These are phyloP conservation scores for Trichomycterus rosablanca DNA, from an alignment of 2,113 vertebrate genomes.

Conservation along the genomic window DNA sequence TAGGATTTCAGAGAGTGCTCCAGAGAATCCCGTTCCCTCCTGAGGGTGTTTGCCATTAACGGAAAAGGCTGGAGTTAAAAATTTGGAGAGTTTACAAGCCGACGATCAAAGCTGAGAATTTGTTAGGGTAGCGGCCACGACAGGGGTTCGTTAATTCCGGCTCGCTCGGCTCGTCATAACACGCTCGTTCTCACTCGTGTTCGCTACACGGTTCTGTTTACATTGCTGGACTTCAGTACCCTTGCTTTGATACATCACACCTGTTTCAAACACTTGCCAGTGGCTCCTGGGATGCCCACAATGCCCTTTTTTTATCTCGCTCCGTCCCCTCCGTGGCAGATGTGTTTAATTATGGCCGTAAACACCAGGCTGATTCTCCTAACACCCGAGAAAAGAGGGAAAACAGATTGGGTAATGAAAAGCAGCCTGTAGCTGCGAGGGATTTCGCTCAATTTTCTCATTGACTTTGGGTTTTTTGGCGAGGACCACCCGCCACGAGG, in stretches of 20 bases:
- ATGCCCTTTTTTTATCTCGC: slow-evolving; percentile 41
- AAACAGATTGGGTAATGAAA: slow-evolving; percentile 80
- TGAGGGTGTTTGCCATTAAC: neutral
- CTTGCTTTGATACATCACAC: slow-evolving; percentile 47
- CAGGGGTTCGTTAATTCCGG: slow-evolving; percentile 6
- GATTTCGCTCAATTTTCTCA: slow-evolving; percentile 72
- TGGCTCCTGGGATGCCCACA: slow-evolving; percentile 35
- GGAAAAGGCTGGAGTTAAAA: neutral
- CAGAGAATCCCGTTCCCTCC: slow-evolving; percentile 1
- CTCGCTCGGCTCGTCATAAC: neutral
- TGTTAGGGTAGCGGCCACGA: slow-evolving; percentile 4
- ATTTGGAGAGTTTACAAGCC: slow-evolving; percentile 1
- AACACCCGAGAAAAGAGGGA: slow-evolving; percentile 57
- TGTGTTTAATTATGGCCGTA: slow-evolving; percentile 67
- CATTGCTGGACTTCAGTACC: slow-evolving; percentile 30
- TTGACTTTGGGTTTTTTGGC: slow-evolving; percentile 65
- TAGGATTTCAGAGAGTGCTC: slow-evolving; percentile 22
- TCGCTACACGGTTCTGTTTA: slow-evolving; percentile 15
- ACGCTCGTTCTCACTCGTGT: slow-evolving; percentile 5
- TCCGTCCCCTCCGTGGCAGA: no score
- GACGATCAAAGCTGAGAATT: slow-evolving; percentile 16
- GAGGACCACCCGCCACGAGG: slow-evolving; percentile 73
- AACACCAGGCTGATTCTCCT: slow-evolving; percentile 58
- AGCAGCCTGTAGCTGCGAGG: slow-evolving; percentile 68
- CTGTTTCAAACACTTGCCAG: slow-evolving; percentile 51